Evolutionary conservation across 2,888 invertebrate species (phyloP).

Genomic region (Disparrhopalites patrizii): DNA sequence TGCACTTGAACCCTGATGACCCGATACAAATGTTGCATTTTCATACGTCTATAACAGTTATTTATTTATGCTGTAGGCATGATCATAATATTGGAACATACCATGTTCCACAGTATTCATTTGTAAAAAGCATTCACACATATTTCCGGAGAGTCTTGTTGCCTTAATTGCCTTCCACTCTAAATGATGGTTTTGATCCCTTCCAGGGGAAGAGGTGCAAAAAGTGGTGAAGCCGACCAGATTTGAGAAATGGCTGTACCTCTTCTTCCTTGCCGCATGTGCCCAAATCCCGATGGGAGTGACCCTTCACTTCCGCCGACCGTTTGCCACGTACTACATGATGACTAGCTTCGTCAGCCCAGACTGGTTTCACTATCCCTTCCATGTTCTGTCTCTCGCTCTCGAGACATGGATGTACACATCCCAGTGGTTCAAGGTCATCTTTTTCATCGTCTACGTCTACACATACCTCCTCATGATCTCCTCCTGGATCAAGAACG

Average conservation of each 20-base stretch:
- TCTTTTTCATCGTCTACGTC: neutral
- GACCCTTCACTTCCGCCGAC: neutral
- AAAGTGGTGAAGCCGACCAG: neutral
- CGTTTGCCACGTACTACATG: neutral
- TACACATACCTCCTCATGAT: neutral
- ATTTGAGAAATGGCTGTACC: neutral
- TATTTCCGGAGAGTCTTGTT: no score
- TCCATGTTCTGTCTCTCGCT: neutral
- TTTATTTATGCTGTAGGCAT: no score
- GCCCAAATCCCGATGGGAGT: neutral
- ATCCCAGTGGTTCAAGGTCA: neutral
- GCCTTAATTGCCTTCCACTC: no score
- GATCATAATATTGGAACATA: no score
- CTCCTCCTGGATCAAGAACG: neutral
- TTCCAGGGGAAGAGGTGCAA: neutral
- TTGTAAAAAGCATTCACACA: no score
- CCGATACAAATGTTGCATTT: neutral
- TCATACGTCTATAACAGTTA: neutral
- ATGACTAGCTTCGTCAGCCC: neutral
- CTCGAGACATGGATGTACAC: neutral
- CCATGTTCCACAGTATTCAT: no score
- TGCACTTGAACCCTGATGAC: no score
- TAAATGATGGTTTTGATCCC: neutral
- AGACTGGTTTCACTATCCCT: neutral
- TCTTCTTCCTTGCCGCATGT: neutral